phyloP scores from a whole-genome alignment of 1,140 invertebrate genomes.

The Ectropis grisescens region DNA sequence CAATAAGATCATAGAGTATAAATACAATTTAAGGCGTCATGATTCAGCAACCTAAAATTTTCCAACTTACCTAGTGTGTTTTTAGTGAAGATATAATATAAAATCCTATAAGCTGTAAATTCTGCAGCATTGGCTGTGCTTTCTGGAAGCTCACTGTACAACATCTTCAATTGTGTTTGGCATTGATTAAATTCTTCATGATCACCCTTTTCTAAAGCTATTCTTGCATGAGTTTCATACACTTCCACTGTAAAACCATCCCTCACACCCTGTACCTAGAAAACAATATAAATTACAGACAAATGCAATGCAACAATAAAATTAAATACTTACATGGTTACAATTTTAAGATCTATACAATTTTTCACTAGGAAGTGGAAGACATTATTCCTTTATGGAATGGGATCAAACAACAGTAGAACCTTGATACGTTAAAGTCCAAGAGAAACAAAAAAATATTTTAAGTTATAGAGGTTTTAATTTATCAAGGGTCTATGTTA shows the following conservation, averaged over 20 bases:
- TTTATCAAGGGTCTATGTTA: too few relatives aligned
- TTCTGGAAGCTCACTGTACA: slow-evolving; percentile 81
- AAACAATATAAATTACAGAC: slow-evolving; percentile 1
- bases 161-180: slow-evolving; percentile 95
- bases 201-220: slow-evolving; percentile 97
- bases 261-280: slow-evolving; percentile 92
- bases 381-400: too few relatives aligned
- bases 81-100: slow-evolving; percentile 98
- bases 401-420: too few relatives aligned
- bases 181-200: slow-evolving; percentile 99
- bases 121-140: slow-evolving; percentile 85
- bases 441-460: too few relatives aligned
- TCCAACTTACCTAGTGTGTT: slow-evolving; percentile 94
- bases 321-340: slow-evolving; percentile 1
- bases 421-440: too few relatives aligned
- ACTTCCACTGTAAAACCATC: slow-evolving; percentile 95
- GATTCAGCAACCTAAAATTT: too few relatives aligned
- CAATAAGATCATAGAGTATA: too few relatives aligned
- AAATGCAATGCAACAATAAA: neutral
- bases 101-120: slow-evolving; percentile 94
- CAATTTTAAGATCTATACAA: too few relatives aligned
- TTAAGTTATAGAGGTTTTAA: too few relatives aligned
- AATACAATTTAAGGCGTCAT: too few relatives aligned
- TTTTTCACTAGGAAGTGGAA: too few relatives aligned
- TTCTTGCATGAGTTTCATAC: slow-evolving; percentile 97